Conservation (phyloP, 2,113 vertebrate species). For the Eretmochelys imbricata region DNA sequence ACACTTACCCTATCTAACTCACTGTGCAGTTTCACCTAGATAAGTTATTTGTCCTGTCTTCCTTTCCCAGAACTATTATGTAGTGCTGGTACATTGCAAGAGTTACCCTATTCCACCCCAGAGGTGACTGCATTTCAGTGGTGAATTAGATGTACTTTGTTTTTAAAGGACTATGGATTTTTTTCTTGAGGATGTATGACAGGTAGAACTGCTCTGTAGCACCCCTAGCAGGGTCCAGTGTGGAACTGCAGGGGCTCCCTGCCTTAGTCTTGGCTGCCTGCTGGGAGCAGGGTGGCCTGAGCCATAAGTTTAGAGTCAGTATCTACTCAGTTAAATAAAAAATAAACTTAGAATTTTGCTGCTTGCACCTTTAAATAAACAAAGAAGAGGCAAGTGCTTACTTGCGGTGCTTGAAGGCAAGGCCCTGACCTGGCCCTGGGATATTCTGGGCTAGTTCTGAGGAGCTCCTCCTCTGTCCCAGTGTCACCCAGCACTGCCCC, state of each 20-base stretch:
- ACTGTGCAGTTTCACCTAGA: not conserved
- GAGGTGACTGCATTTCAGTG: not conserved
- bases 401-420: not conserved
- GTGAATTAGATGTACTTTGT: not conserved
- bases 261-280: not conserved
- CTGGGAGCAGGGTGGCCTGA: not conserved
- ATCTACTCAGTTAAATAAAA: not conserved
- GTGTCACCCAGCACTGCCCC: not conserved
- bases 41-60: not conserved
- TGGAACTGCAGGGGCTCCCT: not conserved
- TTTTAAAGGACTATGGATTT: not conserved
- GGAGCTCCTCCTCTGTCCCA: not conserved
- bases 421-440: not conserved
- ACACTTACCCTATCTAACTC: not conserved
- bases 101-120: not conserved
- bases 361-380: not conserved
- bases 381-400: not conserved
- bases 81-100: not conserved
- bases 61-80: not conserved
- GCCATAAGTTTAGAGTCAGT: not conserved
- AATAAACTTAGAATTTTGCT: not conserved
- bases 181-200: not conserved
- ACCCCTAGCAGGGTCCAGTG: not conserved
- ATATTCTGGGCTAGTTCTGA: not conserved
- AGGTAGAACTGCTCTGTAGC: not conserved